phyloP scores from a whole-genome alignment of 2,797 vertebrate genomes.

The Atherinosoma microstoma region DNA sequence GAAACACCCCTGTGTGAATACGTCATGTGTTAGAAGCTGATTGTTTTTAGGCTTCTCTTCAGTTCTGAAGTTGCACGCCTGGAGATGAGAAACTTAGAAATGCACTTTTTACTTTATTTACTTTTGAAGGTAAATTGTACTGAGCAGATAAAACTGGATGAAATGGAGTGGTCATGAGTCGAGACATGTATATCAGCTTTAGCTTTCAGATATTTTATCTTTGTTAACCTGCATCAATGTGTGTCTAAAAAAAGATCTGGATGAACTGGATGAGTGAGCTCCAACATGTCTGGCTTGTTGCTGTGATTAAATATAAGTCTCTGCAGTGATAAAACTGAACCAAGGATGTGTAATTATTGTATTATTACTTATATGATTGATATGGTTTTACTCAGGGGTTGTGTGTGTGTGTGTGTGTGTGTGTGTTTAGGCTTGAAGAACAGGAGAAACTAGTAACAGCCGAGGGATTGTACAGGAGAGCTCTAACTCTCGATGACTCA shows the following conservation, averaged over 20 bases:
- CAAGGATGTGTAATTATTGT: not conserved
- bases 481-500: constrained; percentile 88
- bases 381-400: not conserved
- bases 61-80: not conserved
- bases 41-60: not conserved
- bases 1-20: no score
- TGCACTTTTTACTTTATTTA: no score
- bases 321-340: not conserved
- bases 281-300: not conserved
- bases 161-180: not conserved
- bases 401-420: not conserved
- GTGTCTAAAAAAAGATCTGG: not conserved
- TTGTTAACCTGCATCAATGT: no score
- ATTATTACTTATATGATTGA: not conserved
- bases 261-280: not conserved
- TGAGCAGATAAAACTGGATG: not conserved
- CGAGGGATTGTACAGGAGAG: constrained; percentile 93
- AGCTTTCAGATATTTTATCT: not conserved
- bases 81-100: not conserved
- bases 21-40: not conserved
- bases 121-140: not conserved
- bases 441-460: constrained; percentile 96
- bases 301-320: not conserved
- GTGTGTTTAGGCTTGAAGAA: constrained; percentile 88
- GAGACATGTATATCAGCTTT: not conserved